A percentile compares a stretch with the other conserved stretches of the same genome.
Conservation (phyloP, 2,797 vertebrate genomes). For the Echiichthys vipera region DNA sequence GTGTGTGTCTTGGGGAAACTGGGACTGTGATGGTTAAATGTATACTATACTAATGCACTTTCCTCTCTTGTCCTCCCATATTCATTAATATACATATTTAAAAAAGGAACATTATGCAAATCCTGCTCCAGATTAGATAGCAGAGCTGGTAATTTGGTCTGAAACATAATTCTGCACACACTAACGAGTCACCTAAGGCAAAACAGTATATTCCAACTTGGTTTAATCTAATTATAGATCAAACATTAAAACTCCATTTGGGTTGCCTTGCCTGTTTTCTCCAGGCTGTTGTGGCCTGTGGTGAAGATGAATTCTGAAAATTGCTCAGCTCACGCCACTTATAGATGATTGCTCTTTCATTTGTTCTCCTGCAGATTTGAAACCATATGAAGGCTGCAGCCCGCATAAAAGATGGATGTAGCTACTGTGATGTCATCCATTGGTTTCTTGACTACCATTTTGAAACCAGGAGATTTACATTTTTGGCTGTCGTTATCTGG, state of each 20-base stretch:
- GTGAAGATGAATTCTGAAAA: conserved; percentile 23
- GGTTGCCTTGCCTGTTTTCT: conserved; percentile 25
- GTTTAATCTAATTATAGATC: conserved; percentile 79
- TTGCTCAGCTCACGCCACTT: conserved; percentile 18
- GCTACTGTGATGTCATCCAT: no score
- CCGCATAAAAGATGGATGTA: no score
- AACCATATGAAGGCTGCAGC: conserved; percentile 7
- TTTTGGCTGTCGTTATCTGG: no score
- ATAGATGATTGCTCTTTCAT: conserved; percentile 31
- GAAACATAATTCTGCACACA: conserved; percentile 79
- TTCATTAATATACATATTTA: conserved; percentile 82
- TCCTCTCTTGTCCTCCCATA: conserved; percentile 56
- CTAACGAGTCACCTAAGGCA: conserved; percentile 79
- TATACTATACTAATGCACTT: conserved; percentile 61
- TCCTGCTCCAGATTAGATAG: conserved; percentile 76
- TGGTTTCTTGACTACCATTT: no score
- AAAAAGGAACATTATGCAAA: conserved; percentile 81
- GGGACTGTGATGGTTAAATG: conserved; percentile 57
- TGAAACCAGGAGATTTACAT: no score
- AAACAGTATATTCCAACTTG: conserved; percentile 67
- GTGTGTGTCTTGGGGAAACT: neutral
- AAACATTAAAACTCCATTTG: conserved; percentile 80
- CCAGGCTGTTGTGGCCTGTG: conserved; percentile 25
- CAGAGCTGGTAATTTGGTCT: conserved; percentile 72
- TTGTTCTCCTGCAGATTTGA: conserved; percentile 24